Conservation (phyloP, 2,113 vertebrate species). For the Gasterosteus aculeatus region DNA sequence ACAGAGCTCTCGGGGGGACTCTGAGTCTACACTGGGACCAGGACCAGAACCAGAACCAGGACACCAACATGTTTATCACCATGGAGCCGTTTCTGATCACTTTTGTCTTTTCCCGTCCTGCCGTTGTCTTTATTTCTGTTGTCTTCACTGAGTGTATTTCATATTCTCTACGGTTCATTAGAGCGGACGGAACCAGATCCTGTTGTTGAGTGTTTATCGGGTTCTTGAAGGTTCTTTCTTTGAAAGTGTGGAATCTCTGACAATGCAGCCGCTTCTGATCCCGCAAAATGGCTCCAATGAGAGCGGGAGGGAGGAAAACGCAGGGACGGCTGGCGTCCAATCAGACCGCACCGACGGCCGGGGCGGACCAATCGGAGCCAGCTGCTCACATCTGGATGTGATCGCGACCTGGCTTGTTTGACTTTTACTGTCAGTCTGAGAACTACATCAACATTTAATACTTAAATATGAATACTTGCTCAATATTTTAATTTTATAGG, state of each 20-base stretch:
- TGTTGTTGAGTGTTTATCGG: background rate
- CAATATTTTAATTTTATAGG: no score
- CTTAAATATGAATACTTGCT: no score
- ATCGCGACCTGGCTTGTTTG: slow-evolving; percentile 8
- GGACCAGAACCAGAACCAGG: no score
- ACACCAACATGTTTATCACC: no score
- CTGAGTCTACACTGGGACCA: background rate
- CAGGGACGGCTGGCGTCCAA: background rate
- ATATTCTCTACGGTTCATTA: no score
- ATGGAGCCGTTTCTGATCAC: no score
- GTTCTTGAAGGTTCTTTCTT: no score
- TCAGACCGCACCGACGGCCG: background rate
- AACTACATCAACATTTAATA: background rate
- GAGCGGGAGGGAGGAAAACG: background rate
- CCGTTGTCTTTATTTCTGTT: no score
- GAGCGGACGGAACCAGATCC: background rate
- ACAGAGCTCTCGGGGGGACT: background rate
- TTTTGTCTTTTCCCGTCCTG: no score
- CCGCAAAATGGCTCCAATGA: background rate
- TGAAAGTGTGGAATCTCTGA: background rate
- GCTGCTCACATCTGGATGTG: slow-evolving; percentile 43
- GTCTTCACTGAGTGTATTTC: no score
- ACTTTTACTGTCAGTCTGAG: background rate
- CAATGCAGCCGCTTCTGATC: background rate
- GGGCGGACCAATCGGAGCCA: background rate